These are phyloP conservation scores for Fulica atra DNA, from an alignment of 2,113 vertebrate species.

Conservation along the genomic window DNA sequence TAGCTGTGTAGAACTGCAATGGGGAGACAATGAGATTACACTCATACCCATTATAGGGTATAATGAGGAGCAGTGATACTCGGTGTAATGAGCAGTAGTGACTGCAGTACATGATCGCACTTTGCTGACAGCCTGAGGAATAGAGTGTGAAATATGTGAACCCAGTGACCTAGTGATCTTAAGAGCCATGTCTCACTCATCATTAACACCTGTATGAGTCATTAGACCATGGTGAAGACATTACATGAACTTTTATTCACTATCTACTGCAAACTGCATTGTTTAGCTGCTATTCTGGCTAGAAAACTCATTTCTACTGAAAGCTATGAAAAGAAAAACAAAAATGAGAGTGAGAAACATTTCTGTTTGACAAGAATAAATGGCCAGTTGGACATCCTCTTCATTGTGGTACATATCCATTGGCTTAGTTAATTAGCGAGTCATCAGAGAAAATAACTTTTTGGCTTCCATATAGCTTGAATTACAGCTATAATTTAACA, in stretches of 20 bases:
- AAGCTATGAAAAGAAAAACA: not conserved
- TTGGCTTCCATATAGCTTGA: not conserved
- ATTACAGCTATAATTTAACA: not conserved
- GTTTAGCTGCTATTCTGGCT: constrained; percentile 13
- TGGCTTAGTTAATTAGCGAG: constrained; percentile 41
- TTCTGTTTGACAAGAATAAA: not conserved
- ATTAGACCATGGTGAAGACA: not conserved
- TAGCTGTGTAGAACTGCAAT: not conserved
- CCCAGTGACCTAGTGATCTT: not conserved
- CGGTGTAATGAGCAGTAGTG: not conserved
- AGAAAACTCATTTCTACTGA: not conserved
- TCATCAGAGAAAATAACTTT: constrained; percentile 8
- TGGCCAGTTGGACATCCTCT: not conserved
- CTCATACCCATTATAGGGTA: not conserved
- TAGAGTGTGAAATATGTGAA: not conserved
- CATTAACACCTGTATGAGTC: constrained; percentile 30
- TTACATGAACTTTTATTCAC: not conserved
- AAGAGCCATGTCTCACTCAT: not conserved
- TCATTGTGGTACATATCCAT: not conserved
- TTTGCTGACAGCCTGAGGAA: not conserved
- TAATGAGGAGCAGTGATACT: not conserved
- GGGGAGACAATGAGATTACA: not conserved
- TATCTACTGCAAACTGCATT: not conserved
- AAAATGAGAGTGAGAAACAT: not conserved
- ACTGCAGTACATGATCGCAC: not conserved